phyloP scores from a whole-genome alignment of 2,888 invertebrate species.

The Hololepta plana region DNA sequence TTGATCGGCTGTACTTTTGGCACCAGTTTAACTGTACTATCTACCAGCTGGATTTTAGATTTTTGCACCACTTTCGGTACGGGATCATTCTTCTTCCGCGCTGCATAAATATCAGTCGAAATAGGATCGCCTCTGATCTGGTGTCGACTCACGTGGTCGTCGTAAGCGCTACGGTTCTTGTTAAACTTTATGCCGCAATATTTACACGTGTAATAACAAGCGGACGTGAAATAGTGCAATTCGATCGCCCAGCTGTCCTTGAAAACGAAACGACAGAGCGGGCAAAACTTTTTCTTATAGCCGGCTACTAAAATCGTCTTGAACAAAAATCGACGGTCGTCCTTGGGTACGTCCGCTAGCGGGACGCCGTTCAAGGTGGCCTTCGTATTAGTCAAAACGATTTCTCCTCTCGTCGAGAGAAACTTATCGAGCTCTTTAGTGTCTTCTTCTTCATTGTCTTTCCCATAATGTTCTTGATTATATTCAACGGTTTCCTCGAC shows the following conservation, averaged over 20 bases:
- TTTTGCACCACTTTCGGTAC: conserved; percentile 11
- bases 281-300: conserved; percentile 21
- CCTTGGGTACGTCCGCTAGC: conserved; percentile 22
- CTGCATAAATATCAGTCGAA: no score
- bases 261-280: conserved; percentile 25
- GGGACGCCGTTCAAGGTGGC: conserved; percentile 21
- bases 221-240: conserved; percentile 24
- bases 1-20: conserved; percentile 13
- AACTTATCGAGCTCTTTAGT: no score
- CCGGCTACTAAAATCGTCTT: conserved; percentile 22
- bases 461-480: no score
- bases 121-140: no score
- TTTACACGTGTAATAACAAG: conserved; percentile 25
- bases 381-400: conserved; percentile 13
- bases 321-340: conserved; percentile 21
- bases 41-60: conserved; percentile 5
- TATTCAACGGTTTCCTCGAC: no score
- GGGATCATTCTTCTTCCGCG: conserved; percentile 11
- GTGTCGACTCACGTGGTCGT: conserved; percentile 20
- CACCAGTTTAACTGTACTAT: background rate
- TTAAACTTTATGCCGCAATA: conserved; percentile 26
- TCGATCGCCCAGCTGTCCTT: conserved; percentile 29
- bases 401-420: conserved; percentile 11
- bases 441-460: no score
- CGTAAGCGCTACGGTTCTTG: conserved; percentile 21